phyloP scores from a whole-genome alignment of 2,888 invertebrate species.

The Loripinus fragilis region DNA sequence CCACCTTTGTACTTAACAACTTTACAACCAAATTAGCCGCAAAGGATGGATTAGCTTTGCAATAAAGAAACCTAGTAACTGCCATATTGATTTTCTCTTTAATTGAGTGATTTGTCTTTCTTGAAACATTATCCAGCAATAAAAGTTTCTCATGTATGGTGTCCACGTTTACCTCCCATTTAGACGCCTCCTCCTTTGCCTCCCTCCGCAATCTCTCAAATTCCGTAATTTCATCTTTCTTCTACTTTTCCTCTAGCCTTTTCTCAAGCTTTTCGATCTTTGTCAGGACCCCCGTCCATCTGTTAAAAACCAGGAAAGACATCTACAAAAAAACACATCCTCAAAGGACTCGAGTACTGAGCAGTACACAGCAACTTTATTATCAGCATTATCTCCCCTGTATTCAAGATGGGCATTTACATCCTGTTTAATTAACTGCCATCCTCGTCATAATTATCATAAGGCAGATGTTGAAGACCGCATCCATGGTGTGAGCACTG shows the following conservation, averaged over 20 bases:
- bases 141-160: neutral
- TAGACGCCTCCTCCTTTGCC: neutral
- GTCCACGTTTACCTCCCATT: neutral
- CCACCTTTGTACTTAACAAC: neutral
- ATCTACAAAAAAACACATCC: too few relatives aligned
- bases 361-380: too few relatives aligned
- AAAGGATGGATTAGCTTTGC: neutral
- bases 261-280: neutral
- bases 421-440: too few relatives aligned
- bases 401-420: too few relatives aligned
- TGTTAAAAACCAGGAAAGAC: neutral
- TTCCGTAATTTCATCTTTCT: neutral
- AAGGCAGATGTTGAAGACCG: neutral
- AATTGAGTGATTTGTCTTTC: neutral
- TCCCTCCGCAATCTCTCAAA: neutral
- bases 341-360: too few relatives aligned
- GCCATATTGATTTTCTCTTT: neutral
- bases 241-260: neutral
- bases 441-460: too few relatives aligned
- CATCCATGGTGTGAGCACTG: conserved; percentile 11
- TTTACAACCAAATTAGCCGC: neutral
- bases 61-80: neutral
- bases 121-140: neutral
- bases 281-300: neutral
- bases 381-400: too few relatives aligned